phyloP scores from a whole-genome alignment of 2,797 vertebrate genomes.

The Smutsia temminckii region DNA sequence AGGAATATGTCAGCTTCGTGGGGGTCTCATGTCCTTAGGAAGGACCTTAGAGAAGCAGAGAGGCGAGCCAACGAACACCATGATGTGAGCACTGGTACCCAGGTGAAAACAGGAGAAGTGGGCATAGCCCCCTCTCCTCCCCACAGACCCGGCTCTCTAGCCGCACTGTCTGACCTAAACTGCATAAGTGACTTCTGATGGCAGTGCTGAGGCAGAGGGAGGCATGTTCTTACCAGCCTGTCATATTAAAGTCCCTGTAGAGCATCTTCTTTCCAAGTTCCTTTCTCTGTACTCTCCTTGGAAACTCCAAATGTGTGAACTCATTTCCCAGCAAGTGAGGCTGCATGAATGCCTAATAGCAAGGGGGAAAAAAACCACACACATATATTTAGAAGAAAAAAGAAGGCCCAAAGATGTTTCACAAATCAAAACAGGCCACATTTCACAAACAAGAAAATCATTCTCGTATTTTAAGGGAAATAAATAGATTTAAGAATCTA shows the following conservation, averaged over 20 bases:
- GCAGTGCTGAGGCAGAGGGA: neutral
- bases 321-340: constrained; percentile 98
- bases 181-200: rapidly evolving
- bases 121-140: neutral
- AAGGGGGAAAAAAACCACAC: constrained; percentile 55
- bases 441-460: constrained; percentile 46
- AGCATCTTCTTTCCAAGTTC: constrained; percentile 98
- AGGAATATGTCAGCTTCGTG: neutral
- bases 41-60: neutral
- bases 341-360: constrained; percentile 95
- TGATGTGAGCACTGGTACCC: neutral
- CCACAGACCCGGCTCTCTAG: neutral
- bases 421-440: constrained; percentile 52
- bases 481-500: constrained; percentile 38
- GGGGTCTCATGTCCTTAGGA: neutral
- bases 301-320: constrained; percentile 99
- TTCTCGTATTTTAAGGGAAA: constrained; percentile 6
- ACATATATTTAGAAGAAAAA: constrained; percentile 68
- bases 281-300: constrained; percentile 96
- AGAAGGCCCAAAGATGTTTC: constrained; percentile 68
- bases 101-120: rapidly evolving
- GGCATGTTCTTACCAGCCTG: constrained; percentile 92
- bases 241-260: constrained; percentile 98
- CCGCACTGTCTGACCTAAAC: neutral
- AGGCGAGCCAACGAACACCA: neutral